These are phyloP conservation scores for Sebastes jordani DNA, from an alignment of 2,797 vertebrate genomes.

Conservation along the genomic window DNA sequence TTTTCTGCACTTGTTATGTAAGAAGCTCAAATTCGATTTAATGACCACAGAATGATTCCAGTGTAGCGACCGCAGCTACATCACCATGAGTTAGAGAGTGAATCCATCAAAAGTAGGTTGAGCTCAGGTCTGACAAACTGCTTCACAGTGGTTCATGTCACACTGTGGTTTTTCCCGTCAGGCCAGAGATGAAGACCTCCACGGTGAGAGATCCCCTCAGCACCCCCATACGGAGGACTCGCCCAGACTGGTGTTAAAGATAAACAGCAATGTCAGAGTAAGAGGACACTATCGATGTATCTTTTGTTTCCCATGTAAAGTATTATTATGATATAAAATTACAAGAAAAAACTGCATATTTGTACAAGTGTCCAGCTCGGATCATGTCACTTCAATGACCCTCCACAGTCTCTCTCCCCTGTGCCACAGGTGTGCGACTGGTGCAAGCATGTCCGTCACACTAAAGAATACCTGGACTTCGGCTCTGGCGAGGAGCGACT, in stretches of 20 bases:
- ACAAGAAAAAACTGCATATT: constrained; percentile 1
- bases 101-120: constrained; percentile 6
- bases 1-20: constrained; percentile 42
- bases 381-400: constrained; percentile 59
- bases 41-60: constrained; percentile 32
- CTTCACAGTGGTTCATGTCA: constrained; percentile 23
- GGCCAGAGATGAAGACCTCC: constrained; percentile 83
- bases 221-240: constrained; percentile 77
- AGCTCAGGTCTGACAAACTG: constrained; percentile 20
- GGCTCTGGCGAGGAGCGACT: constrained; percentile 96
- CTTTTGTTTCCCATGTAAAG: constrained; percentile 39
- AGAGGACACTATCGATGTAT: constrained; percentile 54
- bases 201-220: constrained; percentile 78
- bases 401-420: constrained; percentile 80
- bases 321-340: background rate
- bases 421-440: constrained; percentile 95
- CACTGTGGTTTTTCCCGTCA: constrained; percentile 61
- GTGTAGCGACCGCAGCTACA: background rate
- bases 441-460: constrained; percentile 99
- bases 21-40: constrained; percentile 51
- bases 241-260: constrained; percentile 79
- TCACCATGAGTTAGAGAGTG: background rate
- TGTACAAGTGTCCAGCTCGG: background rate
- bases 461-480: constrained; percentile 99
- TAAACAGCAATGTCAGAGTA: constrained; percentile 83